A percentile compares a stretch with the other conserved stretches of the same genome.
These are phyloP conservation scores for Elachura formosa DNA, from an alignment of 2,113 vertebrate genomes.

Conservation along the genomic window DNA sequence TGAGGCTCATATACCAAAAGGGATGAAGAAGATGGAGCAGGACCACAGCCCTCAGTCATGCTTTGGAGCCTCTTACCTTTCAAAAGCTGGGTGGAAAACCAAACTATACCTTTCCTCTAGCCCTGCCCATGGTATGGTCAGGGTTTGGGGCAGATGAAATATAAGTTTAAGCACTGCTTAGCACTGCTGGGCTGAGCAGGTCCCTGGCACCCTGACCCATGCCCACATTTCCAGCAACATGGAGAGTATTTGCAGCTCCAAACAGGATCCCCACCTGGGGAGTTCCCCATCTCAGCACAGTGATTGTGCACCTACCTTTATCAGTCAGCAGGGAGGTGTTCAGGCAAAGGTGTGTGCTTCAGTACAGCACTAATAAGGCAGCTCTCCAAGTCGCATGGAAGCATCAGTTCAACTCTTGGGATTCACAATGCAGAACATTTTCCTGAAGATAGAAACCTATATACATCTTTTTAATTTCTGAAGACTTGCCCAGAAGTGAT, in stretches of 20 bases:
- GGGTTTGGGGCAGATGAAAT: neutral
- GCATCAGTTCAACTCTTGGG: neutral
- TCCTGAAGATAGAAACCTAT: neutral
- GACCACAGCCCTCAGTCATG: neutral
- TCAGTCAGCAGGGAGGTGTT: neutral
- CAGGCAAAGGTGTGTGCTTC: neutral
- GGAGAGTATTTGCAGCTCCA: neutral
- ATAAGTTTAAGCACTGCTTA: neutral
- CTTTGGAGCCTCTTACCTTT: neutral
- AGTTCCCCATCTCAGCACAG: neutral
- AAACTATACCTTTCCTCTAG: neutral
- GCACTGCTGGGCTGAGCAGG: neutral
- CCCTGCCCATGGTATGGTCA: too few species aligned
- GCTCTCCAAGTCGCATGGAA: neutral
- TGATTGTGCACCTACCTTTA: neutral
- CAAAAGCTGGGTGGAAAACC: neutral
- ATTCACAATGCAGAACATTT: neutral
- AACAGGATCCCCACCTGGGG: neutral
- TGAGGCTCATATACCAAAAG: neutral
- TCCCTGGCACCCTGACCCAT: neutral
- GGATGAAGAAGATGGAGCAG: neutral
- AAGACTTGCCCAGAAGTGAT: neutral
- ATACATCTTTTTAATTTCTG: neutral
- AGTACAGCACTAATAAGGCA: neutral
- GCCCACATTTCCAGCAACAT: neutral